phyloP scores from a whole-genome alignment of 2,797 vertebrate genomes.

The Acrossocheilus fasciatus region DNA sequence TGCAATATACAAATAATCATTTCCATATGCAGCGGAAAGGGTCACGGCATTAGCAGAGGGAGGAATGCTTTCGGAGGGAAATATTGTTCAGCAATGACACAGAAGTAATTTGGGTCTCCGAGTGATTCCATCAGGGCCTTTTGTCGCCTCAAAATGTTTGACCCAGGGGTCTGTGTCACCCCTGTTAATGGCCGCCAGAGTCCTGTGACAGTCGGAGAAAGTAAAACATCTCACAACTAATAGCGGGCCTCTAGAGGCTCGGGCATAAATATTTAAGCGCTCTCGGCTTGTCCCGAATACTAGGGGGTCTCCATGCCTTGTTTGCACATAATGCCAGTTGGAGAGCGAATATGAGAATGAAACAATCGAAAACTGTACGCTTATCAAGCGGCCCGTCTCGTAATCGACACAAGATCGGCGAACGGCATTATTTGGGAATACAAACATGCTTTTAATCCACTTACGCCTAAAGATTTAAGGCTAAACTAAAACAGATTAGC shows the following conservation, averaged over 20 bases:
- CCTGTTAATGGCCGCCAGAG: conserved; percentile 81
- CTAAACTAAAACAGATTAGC: conserved; percentile 53
- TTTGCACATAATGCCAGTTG: conserved; percentile 81
- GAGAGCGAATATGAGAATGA: conserved; percentile 73
- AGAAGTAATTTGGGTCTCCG: conserved; percentile 87
- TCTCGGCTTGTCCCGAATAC: conserved; percentile 81
- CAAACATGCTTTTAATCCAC: conserved; percentile 52
- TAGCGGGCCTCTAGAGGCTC: conserved; percentile 84
- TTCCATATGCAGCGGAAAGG: conserved; percentile 79
- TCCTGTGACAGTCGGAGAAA: conserved; percentile 85
- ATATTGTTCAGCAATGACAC: conserved; percentile 89
- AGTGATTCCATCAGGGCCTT: conserved; percentile 83
- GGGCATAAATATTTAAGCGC: conserved; percentile 87
- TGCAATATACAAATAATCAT: conserved; percentile 83
- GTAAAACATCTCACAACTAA: conserved; percentile 87
- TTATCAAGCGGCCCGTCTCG: neutral
- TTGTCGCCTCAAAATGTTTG: conserved; percentile 87
- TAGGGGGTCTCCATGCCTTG: conserved; percentile 84
- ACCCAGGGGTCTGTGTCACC: conserved; percentile 85
- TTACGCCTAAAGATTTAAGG: conserved; percentile 40
- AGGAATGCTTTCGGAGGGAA: conserved; percentile 83
- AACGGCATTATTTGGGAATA: conserved; percentile 32
- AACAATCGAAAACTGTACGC: conserved; percentile 17
- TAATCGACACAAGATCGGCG: neutral
- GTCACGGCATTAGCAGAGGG: conserved; percentile 81